Base-by-base conservation (phyloP, 2,888 invertebrate species). In the Acholoe squamosa region DNA sequence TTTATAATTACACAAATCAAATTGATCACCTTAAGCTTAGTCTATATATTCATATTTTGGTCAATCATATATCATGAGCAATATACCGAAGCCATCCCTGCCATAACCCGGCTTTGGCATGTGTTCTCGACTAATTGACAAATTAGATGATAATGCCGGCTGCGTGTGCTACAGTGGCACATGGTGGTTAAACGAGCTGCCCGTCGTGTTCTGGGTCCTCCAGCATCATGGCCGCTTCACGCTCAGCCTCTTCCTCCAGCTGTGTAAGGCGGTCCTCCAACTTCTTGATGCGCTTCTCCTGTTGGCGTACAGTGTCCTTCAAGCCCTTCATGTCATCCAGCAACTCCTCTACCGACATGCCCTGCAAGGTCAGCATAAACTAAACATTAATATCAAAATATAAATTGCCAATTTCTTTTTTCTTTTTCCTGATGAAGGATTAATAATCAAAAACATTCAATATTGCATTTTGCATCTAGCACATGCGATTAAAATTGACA, bases 251-350 rank as follows among this genome's bases (percentile, higher is more conserved):
- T 0, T 89, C 28, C 89, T 94, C 94, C 34, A 94, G 89, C 16
- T 93, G 92, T 19, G 91, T 67, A 10, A 95, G 84, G 22, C 93
- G 91, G 43, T 92, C 90, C 91, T 94, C 94, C 61, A 94, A 92
- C 16, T 92, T 89, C 51, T 90, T 91, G 76, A 95, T 94, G 77
- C 92, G 93, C 88, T 93, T 92, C 89, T 94, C 94, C 91, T 94
- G 94, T 19, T 92, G 89, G 88, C 93, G 93, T 25, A 95, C 92
- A 10, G 91, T 92, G 54, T 93, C 91, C 91, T 94, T 94, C 89
- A 95, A 91, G 56, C 93, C 92, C 89, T 92, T 92, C 52, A 95
- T 89, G 76, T 94, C 94, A 71, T 93, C 92, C 89, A 94, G 86
- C 54, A 94, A 25, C 90, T 93, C 92, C 71, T 91, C 91, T 0